Evolutionary conservation across 37 sponge, comb jelly and placozoan genomes (phyloP).

Genomic region (Tethya wilhelma): DNA sequence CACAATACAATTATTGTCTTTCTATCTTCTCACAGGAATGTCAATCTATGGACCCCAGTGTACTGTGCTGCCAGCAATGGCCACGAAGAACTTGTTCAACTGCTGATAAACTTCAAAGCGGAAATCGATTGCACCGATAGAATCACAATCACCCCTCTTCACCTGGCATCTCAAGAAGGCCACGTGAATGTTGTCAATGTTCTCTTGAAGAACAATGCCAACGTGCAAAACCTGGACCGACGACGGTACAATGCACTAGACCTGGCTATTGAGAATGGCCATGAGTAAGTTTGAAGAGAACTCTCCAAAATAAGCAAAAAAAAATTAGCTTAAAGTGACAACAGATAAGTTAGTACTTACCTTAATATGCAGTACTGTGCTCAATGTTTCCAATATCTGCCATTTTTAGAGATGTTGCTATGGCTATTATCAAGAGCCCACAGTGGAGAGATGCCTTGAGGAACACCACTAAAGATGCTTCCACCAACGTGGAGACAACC

Average conservation of each 20-base stretch:
- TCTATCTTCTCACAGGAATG: constrained; percentile 74
- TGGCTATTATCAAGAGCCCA: constrained; percentile 60
- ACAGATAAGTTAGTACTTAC: too few relatives aligned
- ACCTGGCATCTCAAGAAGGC: constrained; percentile 79
- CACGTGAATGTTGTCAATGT: constrained; percentile 59
- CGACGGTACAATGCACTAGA: constrained; percentile 77
- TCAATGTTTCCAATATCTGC: too few relatives aligned
- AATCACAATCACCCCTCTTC: constrained; percentile 76
- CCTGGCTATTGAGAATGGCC: constrained; percentile 89
- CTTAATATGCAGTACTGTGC: too few relatives aligned
- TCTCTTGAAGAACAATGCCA: constrained; percentile 72
- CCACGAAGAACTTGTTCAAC: constrained; percentile 14
- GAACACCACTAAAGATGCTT: constrained; percentile 35
- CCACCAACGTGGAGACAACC: constrained; percentile 36
- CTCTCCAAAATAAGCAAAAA: too few relatives aligned
- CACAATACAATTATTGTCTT: too few relatives aligned
- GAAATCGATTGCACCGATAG: constrained; percentile 73
- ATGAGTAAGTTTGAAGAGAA: constrained; percentile 78
- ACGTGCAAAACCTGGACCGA: constrained; percentile 30
- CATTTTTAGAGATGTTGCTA: constrained; percentile 80
- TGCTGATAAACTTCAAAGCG: constrained; percentile 73
- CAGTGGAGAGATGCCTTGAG: constrained; percentile 74
- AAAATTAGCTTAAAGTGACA: too few relatives aligned
- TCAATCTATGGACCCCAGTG: constrained; percentile 75
- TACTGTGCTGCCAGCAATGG: constrained; percentile 82